phyloP scores from a whole-genome alignment of 2,888 invertebrate genomes.

The Adineta ricciae region DNA sequence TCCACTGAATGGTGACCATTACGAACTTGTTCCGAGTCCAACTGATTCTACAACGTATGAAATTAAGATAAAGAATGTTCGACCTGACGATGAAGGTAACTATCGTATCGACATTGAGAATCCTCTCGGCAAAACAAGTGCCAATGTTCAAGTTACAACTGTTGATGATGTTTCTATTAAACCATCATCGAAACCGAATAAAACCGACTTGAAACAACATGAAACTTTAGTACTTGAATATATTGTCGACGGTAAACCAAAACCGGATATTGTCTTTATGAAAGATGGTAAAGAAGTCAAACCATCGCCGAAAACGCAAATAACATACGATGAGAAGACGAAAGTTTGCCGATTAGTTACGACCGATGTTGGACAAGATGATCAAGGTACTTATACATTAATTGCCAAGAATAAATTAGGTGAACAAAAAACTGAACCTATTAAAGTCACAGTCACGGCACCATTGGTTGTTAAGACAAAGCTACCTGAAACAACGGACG shows the following conservation, averaged over 20 bases:
- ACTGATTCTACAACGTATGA: not conserved
- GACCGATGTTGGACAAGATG: conserved; percentile 6
- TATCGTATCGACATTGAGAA: not conserved
- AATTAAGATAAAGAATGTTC: not conserved
- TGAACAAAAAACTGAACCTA: conserved; percentile 20
- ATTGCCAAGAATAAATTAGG: conserved; percentile 31
- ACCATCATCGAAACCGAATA: conserved; percentile 15
- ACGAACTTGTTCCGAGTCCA: not conserved
- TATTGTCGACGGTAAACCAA: not conserved
- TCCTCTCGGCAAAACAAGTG: not conserved
- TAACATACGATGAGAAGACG: conserved; percentile 4
- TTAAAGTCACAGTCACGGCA: conserved; percentile 10
- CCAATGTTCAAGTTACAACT: not conserved
- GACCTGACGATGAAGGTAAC: not conserved
- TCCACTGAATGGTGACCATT: not conserved
- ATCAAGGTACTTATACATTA: conserved; percentile 25
- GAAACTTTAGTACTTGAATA: conserved; percentile 10
- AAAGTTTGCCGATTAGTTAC: conserved; percentile 17
- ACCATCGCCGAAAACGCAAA: conserved; percentile 13
- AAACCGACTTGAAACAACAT: conserved; percentile 5
- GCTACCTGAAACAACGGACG: not conserved
- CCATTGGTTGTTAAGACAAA: not conserved
- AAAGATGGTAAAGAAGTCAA: conserved; percentile 20
- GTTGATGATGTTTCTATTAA: not conserved
- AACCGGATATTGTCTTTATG: not conserved